Conservation (phyloP, 2,888 invertebrate species). For the Lomographa bimaculata region DNA sequence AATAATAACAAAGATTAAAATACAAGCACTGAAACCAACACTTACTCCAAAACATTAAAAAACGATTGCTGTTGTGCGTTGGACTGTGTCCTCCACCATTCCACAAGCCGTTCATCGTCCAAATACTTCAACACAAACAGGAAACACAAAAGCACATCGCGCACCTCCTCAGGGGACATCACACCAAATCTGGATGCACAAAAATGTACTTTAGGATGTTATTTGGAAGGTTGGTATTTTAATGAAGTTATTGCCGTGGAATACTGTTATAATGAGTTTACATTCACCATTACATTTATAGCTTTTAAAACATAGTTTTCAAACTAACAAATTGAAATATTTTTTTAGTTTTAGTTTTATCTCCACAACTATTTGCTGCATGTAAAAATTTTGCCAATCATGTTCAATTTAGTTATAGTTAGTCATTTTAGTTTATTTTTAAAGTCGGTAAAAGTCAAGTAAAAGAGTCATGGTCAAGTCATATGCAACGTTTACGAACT, state of each 20-base stretch:
- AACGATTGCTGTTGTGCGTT: slow-evolving; percentile 93
- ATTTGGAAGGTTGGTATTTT: not conserved
- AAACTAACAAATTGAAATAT: too few relatives aligned
- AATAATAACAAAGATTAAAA: too few relatives aligned
- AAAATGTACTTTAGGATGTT: slow-evolving; percentile 31
- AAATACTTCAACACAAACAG: slow-evolving; percentile 95
- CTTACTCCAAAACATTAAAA: slow-evolving; percentile 93
- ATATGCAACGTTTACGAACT: too few relatives aligned
- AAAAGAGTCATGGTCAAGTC: too few relatives aligned
- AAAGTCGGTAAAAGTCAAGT: too few relatives aligned
- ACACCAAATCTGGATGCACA: slow-evolving; percentile 72
- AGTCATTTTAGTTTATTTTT: too few relatives aligned
- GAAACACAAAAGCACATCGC: slow-evolving; percentile 94
- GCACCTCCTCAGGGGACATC: slow-evolving; percentile 88
- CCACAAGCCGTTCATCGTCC: slow-evolving; percentile 93
- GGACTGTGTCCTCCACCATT: slow-evolving; percentile 95
- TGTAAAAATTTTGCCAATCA: too few relatives aligned
- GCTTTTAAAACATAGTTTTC: too few relatives aligned
- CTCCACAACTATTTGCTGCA: too few relatives aligned
- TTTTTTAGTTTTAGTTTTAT: too few relatives aligned
- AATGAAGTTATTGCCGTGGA: not conserved
- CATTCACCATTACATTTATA: too few relatives aligned
- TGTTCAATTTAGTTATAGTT: too few relatives aligned
- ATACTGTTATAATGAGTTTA: slow-evolving; percentile 3
- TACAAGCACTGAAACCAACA: slow-evolving; percentile 4